These are phyloP conservation scores for Abscondita cerata DNA, from an alignment of 2,888 invertebrate genomes.

Conservation along the genomic window DNA sequence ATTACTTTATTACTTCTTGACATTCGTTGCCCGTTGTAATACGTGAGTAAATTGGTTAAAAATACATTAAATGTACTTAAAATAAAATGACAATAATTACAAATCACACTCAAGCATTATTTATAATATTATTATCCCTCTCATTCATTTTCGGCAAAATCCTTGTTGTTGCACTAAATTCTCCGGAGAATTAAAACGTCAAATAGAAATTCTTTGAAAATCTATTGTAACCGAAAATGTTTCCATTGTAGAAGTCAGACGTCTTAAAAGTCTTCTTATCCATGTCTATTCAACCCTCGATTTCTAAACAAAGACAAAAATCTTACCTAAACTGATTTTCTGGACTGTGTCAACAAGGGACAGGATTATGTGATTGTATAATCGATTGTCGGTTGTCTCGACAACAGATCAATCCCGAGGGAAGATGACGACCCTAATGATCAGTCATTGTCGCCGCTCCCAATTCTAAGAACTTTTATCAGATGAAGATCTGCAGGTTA, in stretches of 20 bases:
- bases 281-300: constrained; percentile 22
- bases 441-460: constrained; percentile 46
- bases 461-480: constrained; percentile 36
- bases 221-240: not conserved
- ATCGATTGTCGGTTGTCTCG: constrained; percentile 34
- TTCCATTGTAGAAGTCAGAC: constrained; percentile 16
- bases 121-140: no score
- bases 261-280: constrained; percentile 10
- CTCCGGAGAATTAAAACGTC: not conserved
- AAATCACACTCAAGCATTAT: no score
- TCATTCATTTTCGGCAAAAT: no score
- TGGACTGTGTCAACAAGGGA: constrained; percentile 28
- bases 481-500: constrained; percentile 39
- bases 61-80: no score
- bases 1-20: no score
- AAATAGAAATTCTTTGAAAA: not conserved
- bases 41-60: no score
- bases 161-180: not conserved
- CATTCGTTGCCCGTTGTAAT: no score
- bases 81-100: no score
- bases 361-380: constrained; percentile 23
- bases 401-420: constrained; percentile 49
- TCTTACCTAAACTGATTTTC: constrained; percentile 27
- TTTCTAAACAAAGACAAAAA: constrained; percentile 27
- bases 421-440: constrained; percentile 38